phyloP scores from a whole-genome alignment of 2,888 invertebrate genomes.

The Agrotis ipsilon region DNA sequence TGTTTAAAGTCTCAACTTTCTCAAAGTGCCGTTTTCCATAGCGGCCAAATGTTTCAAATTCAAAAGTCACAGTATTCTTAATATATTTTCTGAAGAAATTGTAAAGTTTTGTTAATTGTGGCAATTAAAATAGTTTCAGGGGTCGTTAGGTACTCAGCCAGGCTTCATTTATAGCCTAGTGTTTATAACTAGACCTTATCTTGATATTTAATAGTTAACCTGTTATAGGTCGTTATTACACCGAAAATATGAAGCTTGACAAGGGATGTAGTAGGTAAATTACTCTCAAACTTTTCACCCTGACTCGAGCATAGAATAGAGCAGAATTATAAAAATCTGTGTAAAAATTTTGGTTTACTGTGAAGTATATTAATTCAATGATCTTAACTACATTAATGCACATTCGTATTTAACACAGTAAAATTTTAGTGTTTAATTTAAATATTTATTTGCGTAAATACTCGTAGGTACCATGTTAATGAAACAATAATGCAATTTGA shows the following conservation, averaged over 20 bases:
- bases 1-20: neutral
- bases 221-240: neutral
- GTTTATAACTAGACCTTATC: neutral
- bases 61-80: conserved; percentile 18
- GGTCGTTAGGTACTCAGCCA: conserved; percentile 33
- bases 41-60: conserved; percentile 43
- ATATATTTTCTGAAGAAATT: conserved; percentile 40
- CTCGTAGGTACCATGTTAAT: too few relatives aligned
- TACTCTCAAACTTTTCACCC: neutral
- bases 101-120: conserved; percentile 34
- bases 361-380: too few relatives aligned
- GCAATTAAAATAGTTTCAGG: conserved; percentile 43
- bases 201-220: conserved; percentile 9
- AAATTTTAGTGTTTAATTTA: too few relatives aligned
- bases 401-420: too few relatives aligned
- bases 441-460: too few relatives aligned
- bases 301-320: too few relatives aligned
- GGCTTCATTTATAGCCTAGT: conserved; percentile 4
- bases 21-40: neutral
- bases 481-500: too few relatives aligned
- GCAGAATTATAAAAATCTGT: neutral
- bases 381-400: too few relatives aligned
- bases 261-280: neutral
- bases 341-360: too few relatives aligned
- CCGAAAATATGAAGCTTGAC: neutral